phyloP scores from a whole-genome alignment of 2,888 invertebrate species.

The Mycalesis mineus region DNA sequence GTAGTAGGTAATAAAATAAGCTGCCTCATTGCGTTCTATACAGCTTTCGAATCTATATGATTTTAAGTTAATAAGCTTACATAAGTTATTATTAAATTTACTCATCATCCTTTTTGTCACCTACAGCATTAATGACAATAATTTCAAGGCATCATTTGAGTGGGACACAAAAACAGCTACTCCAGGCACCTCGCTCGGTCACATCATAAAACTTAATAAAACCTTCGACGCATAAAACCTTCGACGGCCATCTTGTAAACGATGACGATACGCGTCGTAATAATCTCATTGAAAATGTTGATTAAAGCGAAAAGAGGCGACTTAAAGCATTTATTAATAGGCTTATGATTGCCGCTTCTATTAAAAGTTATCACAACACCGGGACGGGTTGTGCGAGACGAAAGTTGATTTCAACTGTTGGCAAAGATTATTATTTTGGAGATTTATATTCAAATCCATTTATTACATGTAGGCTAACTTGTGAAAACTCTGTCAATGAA shows the following conservation, averaged over 20 bases:
- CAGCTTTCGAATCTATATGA: no score
- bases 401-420: conserved; percentile 32
- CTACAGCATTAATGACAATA: conserved; percentile 24
- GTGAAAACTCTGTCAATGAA: no score
- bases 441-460: no score
- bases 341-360: conserved; percentile 58
- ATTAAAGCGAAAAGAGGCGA: conserved; percentile 59
- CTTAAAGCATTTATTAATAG: conserved; percentile 55
- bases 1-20: no score
- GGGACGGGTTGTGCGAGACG: conserved; percentile 43
- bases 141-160: conserved; percentile 27
- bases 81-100: neutral
- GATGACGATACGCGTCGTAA: conserved; percentile 43
- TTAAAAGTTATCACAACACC: conserved; percentile 58
- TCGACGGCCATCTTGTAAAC: conserved; percentile 40
- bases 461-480: no score
- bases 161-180: conserved; percentile 23
- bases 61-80: neutral
- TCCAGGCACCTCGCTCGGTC: conserved; percentile 15
- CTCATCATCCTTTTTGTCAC: conserved; percentile 12
- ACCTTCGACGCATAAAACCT: conserved; percentile 33
- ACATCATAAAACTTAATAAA: conserved; percentile 48
- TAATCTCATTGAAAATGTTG: conserved; percentile 65
- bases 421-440: conserved; percentile 37
- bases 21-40: no score